Evolutionary conservation across 2,888 invertebrate species (phyloP).

Genomic region (Aethes cnicana): DNA sequence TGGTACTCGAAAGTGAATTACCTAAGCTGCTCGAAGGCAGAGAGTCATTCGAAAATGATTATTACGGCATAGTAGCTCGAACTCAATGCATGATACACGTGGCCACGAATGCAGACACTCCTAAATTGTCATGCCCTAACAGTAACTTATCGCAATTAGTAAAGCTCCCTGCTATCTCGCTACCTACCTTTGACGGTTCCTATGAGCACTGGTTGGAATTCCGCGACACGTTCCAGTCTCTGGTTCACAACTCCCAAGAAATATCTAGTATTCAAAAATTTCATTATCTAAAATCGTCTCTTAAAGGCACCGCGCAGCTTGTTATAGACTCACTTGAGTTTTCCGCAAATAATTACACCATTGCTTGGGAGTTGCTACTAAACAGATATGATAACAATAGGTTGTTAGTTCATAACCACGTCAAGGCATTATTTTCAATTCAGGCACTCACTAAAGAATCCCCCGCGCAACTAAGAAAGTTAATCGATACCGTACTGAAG

Average conservation of each 20-base stretch:
- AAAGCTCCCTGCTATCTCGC: conserved; percentile 18
- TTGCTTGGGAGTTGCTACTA: conserved; percentile 25
- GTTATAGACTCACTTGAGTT: conserved; percentile 5
- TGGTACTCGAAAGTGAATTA: too few relatives aligned
- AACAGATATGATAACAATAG: conserved; percentile 20
- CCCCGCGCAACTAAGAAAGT: conserved; percentile 2
- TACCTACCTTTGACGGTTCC: conserved; percentile 26
- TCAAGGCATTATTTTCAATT: conserved; percentile 14
- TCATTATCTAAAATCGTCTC: too few relatives aligned
- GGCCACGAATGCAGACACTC: background rate
- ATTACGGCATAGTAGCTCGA: too few relatives aligned
- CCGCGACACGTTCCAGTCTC: conserved; percentile 18
- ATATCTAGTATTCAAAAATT: conserved; percentile 2
- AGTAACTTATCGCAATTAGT: background rate
- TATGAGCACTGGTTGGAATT: conserved; percentile 28
- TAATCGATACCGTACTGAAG: too few relatives aligned
- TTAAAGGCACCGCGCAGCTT: conserved; percentile 1
- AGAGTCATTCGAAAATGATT: too few relatives aligned
- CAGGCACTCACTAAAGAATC: conserved; percentile 1
- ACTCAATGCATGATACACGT: too few relatives aligned
- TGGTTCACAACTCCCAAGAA: background rate
- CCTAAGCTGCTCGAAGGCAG: too few relatives aligned
- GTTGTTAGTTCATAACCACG: conserved; percentile 17
- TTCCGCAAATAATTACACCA: conserved; percentile 6
- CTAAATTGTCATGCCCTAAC: background rate